Evolutionary conservation across 2,888 invertebrate genomes (phyloP).

Genomic region (Steinernema hermaphroditum): DNA sequence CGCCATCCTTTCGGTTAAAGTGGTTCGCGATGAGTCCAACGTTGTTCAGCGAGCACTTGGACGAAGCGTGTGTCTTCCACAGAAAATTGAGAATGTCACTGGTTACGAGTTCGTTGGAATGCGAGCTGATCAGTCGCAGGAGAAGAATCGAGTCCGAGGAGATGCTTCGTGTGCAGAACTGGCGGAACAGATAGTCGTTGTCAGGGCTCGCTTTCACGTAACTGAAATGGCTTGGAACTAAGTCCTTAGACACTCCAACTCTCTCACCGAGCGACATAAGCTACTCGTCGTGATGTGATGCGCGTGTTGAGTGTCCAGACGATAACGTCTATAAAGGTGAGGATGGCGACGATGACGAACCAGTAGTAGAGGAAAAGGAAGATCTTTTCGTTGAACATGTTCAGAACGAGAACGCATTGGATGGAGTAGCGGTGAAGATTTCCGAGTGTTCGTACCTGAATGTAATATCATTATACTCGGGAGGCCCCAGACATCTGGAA

Average conservation of each 20-base stretch:
- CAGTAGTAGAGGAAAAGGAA: conserved; percentile 62
- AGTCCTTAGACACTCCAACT: not conserved
- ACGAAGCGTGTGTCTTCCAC: conserved; percentile 40
- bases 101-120: conserved; percentile 55
- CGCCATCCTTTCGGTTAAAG: conserved; percentile 4
- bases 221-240: conserved; percentile 34
- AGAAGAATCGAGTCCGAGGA: conserved; percentile 51
- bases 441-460: conserved; percentile 44
- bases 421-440: conserved; percentile 51
- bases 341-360: conserved; percentile 46
- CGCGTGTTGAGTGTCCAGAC: conserved; percentile 41
- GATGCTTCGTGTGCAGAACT: conserved; percentile 48
- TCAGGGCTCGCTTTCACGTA: conserved; percentile 40
- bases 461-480: not conserved
- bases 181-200: conserved; percentile 41
- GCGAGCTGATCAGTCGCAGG: conserved; percentile 53
- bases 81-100: conserved; percentile 45
- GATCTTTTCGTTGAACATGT: conserved; percentile 65
- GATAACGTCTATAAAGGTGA: conserved; percentile 45
- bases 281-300: conserved; percentile 35
- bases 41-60: conserved; percentile 6
- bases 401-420: conserved; percentile 47
- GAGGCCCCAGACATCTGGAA: too few relatives aligned
- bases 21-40: not conserved
- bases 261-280: conserved; percentile 37